Evolutionary conservation across 2,888 invertebrate genomes (phyloP), one percentile per base, ranked within the genome.

Genomic region (Epinotia nisella): DNA sequence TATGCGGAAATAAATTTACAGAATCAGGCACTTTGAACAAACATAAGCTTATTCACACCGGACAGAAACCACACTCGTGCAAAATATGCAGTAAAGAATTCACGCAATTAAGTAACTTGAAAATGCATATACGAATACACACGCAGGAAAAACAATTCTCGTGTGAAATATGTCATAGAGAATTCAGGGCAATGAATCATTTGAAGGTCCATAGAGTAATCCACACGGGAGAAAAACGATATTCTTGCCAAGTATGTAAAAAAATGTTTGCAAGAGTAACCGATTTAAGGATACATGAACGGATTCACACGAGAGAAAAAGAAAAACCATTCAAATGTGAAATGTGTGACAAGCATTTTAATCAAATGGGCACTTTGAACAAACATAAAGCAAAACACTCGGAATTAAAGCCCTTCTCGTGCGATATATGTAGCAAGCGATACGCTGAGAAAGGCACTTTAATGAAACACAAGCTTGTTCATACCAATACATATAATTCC

Each of bases 1-100:
- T 49, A 3, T 62, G 62, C 15, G 15, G 49, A 10, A 62, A 45
- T n/a, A 21, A n/a, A 9, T 61, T 62, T 49, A 21, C 49, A n/a
- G 29, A 62, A 29, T 62, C 62, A 3, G 15, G 62, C 24, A 29
- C 24, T 62, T 24, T 62, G 29, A 62, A 62, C 29, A 49, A 62
- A 62, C 62, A 62, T 45, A 62, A 62, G 29, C n/a, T 61, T 15
- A 45, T 24, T 24, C 62, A 62, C 49, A 62, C 62, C 3, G 61
- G 61, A 21, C 21, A 45, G 3, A 61, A 61, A 15, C 41, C 45
- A 5, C 13, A 61, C 45, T 21, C 61, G 7, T 61, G 62, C 15
- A 24, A 49, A 49, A n/a, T 49, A 5, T 62, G 62, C 10, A 24
- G 49, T 10, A 62, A 29, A 7, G 9, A 1, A 15, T 62, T 49